Evolutionary conservation across 1,140 invertebrate genomes (phyloP).

Genomic region (Eurosta solidaginis): DNA sequence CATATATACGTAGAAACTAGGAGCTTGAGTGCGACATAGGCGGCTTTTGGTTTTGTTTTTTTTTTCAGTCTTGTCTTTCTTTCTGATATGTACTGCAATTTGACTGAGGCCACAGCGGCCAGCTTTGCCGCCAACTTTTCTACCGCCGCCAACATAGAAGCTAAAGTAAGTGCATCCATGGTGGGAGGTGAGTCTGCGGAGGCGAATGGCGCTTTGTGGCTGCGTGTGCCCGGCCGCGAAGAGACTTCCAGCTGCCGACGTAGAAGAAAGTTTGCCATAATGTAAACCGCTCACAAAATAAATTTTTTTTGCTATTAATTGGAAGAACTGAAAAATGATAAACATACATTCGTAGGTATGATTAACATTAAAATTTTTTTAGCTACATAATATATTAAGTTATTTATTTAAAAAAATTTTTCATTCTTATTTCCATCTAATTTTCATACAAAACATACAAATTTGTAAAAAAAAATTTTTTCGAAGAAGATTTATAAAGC

Average conservation of each 20-base stretch:
- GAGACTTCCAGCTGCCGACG: slow-evolving; percentile 59
- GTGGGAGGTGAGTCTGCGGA: background rate
- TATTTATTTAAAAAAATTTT: slow-evolving; percentile 17
- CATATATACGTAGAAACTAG: background rate
- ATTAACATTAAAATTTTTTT: slow-evolving; percentile 9
- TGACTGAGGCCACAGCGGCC: slow-evolving; percentile 24
- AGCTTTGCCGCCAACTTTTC: background rate
- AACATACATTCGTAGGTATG: background rate
- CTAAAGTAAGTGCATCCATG: background rate
- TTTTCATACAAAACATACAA: too few relatives aligned
- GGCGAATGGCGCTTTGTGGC: slow-evolving; percentile 40
- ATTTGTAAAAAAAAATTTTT: too few relatives aligned
- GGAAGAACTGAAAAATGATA: slow-evolving; percentile 30
- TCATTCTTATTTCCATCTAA: background rate
- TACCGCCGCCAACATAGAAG: background rate
- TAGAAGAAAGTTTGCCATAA: slow-evolving; percentile 43
- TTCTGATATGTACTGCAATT: background rate
- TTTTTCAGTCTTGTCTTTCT: background rate
- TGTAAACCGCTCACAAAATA: background rate
- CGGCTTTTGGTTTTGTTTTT: background rate
- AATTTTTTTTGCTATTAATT: slow-evolving; percentile 8
- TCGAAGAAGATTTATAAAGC: too few relatives aligned
- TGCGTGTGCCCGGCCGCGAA: slow-evolving; percentile 57
- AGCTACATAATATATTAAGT: slow-evolving; percentile 14
- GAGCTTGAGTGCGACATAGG: background rate